Evolutionary conservation across 1,140 invertebrate genomes (phyloP), one percentile per base, ranked within the genome.

Genomic region (Bombus affinis): DNA sequence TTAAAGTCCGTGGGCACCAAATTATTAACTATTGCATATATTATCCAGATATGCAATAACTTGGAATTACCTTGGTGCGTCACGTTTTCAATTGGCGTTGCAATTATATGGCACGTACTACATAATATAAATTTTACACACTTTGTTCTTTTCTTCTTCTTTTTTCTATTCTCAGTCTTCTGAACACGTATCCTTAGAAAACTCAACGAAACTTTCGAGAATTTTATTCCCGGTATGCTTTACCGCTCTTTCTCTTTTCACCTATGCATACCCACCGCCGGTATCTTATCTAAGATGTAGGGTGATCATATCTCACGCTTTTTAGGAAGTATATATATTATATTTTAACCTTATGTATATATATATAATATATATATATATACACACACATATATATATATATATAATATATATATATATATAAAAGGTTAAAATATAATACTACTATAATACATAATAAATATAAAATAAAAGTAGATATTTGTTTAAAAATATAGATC

Each of bases 131-230:
- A 74, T 35, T 62, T 66, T 66, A 37, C 82, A 83, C 75, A 62
- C 22, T 85, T 74, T 42, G 28, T 66, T 57, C 37, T 39, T 70
- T 10, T 8, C 35, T 59, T 15, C 32, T n/a, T 32, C 12, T 1
- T 77, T 68, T 37, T 28, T 6, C 53, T 44, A 80, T 53, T 39
- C n/a, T 86, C 88, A 89, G 84, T 89, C 84, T 89, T 89, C 86
- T 70, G 68, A 28, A 81, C 76, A 66, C 59, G 32, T 80, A 39
- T 62, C 53, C 66, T 37, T 57, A 25, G 22, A 76, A 75, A 75
- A 81, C 42, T 35, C 59, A 42, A 78, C 76, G 70, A 68, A 79
- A 44, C 79, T 57, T 44, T 22, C 47, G 62, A 82, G 66, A 78
- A 77, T 39, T 57, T 1, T n/a, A 66, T 47, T 78, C 73, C 79